phyloP scores from a whole-genome alignment of 2,113 vertebrate species.

The Pelvicachromis taeniatus region DNA sequence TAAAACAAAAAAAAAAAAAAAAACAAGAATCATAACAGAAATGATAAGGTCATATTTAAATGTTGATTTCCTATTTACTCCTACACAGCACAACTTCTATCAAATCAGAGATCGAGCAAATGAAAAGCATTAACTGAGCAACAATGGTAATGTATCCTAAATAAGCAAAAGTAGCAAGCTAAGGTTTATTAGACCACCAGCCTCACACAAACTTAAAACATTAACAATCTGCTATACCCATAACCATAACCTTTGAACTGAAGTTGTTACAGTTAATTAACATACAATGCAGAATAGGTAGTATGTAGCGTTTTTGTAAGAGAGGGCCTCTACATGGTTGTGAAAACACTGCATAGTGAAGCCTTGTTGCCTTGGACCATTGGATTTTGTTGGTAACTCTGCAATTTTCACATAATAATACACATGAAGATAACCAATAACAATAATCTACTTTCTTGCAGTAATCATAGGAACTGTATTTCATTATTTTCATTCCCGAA shows the following conservation, averaged over 20 bases:
- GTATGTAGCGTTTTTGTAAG: not conserved
- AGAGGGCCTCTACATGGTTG: not conserved
- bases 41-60: not conserved
- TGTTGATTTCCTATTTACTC: not conserved
- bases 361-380: not conserved
- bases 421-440: not conserved
- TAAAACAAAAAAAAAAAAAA: not conserved
- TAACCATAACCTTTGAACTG: not conserved
- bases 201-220: not conserved
- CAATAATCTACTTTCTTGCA: not conserved
- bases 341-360: not conserved
- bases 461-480: not conserved
- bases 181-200: not conserved
- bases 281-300: not conserved
- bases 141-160: not conserved
- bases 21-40: not conserved
- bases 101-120: not conserved
- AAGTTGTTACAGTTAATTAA: not conserved
- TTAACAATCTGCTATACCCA: not conserved
- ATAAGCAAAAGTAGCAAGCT: not conserved
- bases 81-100: not conserved
- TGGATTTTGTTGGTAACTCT: not conserved
- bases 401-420: not conserved
- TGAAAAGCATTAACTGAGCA: not conserved
- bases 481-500: not conserved